These are phyloP conservation scores for Distichodus sexfasciatus DNA, from an alignment of 2,797 vertebrate species.

Conservation along the genomic window DNA sequence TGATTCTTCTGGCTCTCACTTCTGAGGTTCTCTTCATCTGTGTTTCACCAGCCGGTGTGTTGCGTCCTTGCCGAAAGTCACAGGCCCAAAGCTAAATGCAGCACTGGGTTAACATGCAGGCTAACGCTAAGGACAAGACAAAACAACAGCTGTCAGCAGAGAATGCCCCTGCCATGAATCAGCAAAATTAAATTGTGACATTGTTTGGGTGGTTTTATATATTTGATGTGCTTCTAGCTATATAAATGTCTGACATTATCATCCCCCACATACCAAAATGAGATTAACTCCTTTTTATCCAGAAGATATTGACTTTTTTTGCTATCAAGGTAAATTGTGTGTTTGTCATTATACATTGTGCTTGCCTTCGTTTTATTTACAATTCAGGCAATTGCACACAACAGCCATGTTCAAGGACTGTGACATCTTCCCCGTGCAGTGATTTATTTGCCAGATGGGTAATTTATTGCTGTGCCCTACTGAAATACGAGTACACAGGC, in stretches of 20 bases:
- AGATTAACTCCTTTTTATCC: no score
- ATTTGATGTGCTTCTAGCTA: no score
- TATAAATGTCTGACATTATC: no score
- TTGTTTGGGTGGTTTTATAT: no score
- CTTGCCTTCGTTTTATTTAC: no score
- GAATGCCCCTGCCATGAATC: background rate
- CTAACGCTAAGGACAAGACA: background rate
- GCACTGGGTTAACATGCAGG: background rate
- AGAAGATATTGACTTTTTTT: background rate
- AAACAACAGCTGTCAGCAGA: background rate
- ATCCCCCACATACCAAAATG: no score
- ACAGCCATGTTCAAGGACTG: no score
- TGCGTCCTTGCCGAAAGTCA: constrained; percentile 6
- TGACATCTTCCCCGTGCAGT: no score
- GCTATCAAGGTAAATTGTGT: background rate
- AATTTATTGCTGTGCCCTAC: background rate
- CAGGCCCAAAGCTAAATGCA: no score
- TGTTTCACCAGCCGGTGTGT: background rate
- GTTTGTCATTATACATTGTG: no score
- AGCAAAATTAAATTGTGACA: no score
- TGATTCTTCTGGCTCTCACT: background rate
- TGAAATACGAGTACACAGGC: background rate
- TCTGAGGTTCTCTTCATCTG: background rate
- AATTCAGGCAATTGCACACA: no score
- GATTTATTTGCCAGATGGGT: background rate